phyloP scores from a whole-genome alignment of 2,888 invertebrate genomes.

The Oligia latruncula region DNA sequence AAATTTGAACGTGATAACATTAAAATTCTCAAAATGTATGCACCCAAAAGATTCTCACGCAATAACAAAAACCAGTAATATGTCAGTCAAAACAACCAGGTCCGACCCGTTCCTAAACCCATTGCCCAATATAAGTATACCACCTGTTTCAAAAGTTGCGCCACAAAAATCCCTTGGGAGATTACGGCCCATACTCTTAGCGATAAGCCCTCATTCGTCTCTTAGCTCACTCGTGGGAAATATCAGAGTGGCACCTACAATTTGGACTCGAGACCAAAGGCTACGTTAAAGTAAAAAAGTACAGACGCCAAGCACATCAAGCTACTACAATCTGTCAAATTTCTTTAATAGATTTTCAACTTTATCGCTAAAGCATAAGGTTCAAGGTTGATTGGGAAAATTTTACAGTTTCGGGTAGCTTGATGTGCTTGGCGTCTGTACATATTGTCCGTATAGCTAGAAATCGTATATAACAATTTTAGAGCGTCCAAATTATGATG shows the following conservation, averaged over 20 bases:
- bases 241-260: constrained; percentile 48
- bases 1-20: too few relatives aligned
- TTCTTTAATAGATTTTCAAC: too few relatives aligned
- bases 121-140: constrained; percentile 19
- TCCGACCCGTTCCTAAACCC: background rate
- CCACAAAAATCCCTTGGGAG: constrained; percentile 17
- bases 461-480: background rate
- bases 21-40: too few relatives aligned
- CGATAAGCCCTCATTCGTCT: constrained; percentile 44
- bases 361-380: too few relatives aligned
- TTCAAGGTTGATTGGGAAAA: too few relatives aligned
- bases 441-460: background rate
- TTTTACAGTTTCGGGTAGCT: too few relatives aligned
- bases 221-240: constrained; percentile 54
- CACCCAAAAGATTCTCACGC: too few relatives aligned
- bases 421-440: background rate
- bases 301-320: too few relatives aligned
- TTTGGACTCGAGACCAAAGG: constrained; percentile 21
- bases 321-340: too few relatives aligned
- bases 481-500: background rate
- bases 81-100: background rate
- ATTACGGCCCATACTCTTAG: constrained; percentile 4
- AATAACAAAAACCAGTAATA: too few relatives aligned
- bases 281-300: background rate
- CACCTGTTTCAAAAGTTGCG: constrained; percentile 25